Evolutionary conservation across 1,140 invertebrate genomes (phyloP).

Genomic region (Neodiprion virginianus): DNA sequence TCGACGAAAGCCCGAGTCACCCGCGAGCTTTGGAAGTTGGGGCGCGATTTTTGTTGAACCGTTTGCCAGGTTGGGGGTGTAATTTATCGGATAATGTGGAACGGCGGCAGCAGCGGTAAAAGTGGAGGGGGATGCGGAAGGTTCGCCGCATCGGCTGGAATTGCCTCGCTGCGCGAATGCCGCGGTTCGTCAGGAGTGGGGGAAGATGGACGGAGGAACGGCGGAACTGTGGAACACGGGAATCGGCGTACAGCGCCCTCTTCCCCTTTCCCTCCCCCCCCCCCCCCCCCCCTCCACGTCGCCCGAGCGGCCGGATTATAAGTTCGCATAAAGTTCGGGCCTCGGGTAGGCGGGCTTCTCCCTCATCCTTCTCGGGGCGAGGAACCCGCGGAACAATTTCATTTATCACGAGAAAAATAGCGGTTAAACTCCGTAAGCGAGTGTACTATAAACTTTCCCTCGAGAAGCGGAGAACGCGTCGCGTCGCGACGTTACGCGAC

Average conservation of each 20-base stretch:
- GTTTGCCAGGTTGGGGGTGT: background rate
- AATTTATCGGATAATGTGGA: background rate
- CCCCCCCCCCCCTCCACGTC: background rate
- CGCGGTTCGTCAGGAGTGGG: too few species aligned
- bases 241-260: too few species aligned
- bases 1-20: too few species aligned
- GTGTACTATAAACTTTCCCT: constrained; percentile 40
- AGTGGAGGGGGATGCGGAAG: background rate
- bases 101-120: too few species aligned
- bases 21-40: too few species aligned
- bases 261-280: background rate
- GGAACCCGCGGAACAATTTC: constrained; percentile 47
- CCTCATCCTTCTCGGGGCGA: constrained; percentile 22
- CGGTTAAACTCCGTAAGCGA: constrained; percentile 45
- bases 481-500: background rate
- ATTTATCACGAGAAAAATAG: constrained; percentile 55
- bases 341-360: constrained; percentile 22
- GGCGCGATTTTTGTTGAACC: too few species aligned
- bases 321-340: constrained; percentile 33
- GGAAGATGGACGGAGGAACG: background rate
- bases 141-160: background rate
- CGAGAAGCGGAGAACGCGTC: constrained; percentile 9
- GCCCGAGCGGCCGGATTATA: constrained; percentile 25
- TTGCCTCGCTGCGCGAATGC: background rate
- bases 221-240: background rate